A percentile compares a stretch with the other conserved stretches of the same genome.
Conservation (phyloP, 2,888 invertebrate species). For the Timema cristinae region DNA sequence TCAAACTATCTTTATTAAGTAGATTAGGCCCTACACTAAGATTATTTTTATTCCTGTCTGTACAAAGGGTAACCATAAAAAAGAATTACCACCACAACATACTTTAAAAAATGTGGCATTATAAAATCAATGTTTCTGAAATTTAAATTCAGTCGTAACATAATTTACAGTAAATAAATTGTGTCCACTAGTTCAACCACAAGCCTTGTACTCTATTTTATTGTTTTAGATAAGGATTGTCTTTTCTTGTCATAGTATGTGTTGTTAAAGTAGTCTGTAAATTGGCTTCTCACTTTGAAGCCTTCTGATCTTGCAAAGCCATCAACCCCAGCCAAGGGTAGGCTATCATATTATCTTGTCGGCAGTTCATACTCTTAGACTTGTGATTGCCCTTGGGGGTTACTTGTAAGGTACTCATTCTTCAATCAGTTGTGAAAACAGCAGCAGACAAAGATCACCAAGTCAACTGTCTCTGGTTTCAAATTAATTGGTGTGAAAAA, state of each 20-base stretch:
- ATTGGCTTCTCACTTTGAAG: not conserved
- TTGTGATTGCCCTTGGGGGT: not conserved
- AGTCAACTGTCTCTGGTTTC: slow-evolving; percentile 3
- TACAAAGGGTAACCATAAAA: too few species aligned
- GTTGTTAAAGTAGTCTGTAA: not conserved
- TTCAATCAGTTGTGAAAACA: not conserved
- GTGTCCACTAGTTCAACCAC: too few species aligned
- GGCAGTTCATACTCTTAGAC: not conserved
- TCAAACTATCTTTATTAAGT: too few species aligned
- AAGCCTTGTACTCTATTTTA: too few species aligned
- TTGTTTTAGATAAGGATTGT: too few species aligned
- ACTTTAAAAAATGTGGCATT: too few species aligned
- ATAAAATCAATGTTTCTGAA: too few species aligned
- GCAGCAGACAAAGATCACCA: not conserved
- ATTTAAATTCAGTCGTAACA: too few species aligned
- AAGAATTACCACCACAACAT: too few species aligned
- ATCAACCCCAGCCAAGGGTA: slow-evolving; percentile 1
- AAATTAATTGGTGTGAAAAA: slow-evolving; percentile 7
- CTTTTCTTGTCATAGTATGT: not conserved
- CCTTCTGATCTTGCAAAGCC: not conserved
- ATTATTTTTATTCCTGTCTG: too few species aligned
- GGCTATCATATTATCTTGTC: not conserved
- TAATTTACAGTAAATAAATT: too few species aligned
- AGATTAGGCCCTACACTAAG: too few species aligned
- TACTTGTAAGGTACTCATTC: not conserved